Conservation (phyloP, 2,113 vertebrate genomes). For the Myocastor coypus region DNA sequence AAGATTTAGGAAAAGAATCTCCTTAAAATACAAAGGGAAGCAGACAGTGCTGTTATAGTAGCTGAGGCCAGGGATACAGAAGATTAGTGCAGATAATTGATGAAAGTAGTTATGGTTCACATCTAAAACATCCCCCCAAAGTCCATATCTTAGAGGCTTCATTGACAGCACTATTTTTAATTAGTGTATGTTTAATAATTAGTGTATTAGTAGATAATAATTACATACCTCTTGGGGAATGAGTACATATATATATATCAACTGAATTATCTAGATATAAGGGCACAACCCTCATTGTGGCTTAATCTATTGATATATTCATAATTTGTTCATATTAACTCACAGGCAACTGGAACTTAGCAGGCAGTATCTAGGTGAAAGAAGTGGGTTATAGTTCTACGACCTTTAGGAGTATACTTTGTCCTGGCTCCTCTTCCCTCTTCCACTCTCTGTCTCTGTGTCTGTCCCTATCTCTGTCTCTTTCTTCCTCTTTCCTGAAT, state of each 20-base stretch:
- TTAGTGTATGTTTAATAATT: not conserved
- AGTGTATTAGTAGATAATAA: not conserved
- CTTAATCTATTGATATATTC: not conserved
- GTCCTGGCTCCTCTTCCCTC: not conserved
- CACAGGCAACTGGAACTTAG: not conserved
- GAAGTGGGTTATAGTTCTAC: not conserved
- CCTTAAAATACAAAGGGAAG: not conserved
- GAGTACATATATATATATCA: not conserved
- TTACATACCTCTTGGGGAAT: not conserved
- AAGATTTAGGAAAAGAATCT: not conserved
- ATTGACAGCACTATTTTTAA: not conserved
- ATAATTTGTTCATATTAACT: not conserved
- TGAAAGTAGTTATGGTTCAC: not conserved
- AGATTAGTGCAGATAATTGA: not conserved
- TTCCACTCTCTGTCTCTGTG: not conserved
- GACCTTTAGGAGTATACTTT: not conserved
- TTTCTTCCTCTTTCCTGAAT: not conserved
- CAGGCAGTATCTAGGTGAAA: not conserved
- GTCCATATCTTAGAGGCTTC: not conserved
- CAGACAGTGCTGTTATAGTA: too few species aligned
- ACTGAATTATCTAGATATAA: not conserved
- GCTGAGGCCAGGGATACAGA: not conserved
- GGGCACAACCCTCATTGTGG: not conserved
- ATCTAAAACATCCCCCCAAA: not conserved
- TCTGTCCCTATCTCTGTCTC: not conserved